phyloP scores from a whole-genome alignment of 2,113 vertebrate species.

The Oryzias melastigma region DNA sequence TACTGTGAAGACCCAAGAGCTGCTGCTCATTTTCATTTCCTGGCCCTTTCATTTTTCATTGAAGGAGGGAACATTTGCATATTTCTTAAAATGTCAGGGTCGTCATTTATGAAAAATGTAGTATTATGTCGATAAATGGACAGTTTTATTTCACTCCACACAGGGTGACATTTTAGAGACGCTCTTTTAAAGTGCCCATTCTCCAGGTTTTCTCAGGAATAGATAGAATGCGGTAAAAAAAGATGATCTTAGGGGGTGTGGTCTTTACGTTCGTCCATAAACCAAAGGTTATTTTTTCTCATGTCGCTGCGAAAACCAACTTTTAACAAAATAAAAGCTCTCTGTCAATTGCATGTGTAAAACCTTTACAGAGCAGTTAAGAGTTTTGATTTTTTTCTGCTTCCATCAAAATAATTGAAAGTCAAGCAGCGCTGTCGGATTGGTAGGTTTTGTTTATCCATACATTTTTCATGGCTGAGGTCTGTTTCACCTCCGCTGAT shows the following conservation, averaged over 20 bases:
- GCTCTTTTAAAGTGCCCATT: background rate
- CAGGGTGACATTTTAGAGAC: constrained; percentile 5
- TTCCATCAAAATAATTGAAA: background rate
- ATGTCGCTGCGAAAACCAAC: no score
- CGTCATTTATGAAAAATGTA: background rate
- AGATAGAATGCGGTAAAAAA: no score
- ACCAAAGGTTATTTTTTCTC: no score
- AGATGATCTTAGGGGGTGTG: no score
- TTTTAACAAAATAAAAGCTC: background rate
- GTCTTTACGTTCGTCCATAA: no score
- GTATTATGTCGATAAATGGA: background rate
- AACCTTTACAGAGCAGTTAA: background rate
- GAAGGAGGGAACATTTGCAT: background rate
- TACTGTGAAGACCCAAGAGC: no score
- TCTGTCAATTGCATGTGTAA: background rate
- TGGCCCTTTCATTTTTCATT: background rate
- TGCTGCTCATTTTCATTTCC: background rate
- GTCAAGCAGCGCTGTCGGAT: background rate
- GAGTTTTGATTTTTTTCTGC: no score
- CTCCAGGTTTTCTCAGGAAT: no score
- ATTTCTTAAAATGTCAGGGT: background rate
- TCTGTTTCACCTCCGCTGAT: background rate
- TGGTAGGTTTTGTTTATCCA: constrained; percentile 3
- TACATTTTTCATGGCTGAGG: constrained; percentile 17
- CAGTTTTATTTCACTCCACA: background rate